A percentile compares a stretch with the other conserved stretches of the same genome.
Conservation (phyloP, 2,797 vertebrate genomes). For the Leucoraja ocellata region DNA sequence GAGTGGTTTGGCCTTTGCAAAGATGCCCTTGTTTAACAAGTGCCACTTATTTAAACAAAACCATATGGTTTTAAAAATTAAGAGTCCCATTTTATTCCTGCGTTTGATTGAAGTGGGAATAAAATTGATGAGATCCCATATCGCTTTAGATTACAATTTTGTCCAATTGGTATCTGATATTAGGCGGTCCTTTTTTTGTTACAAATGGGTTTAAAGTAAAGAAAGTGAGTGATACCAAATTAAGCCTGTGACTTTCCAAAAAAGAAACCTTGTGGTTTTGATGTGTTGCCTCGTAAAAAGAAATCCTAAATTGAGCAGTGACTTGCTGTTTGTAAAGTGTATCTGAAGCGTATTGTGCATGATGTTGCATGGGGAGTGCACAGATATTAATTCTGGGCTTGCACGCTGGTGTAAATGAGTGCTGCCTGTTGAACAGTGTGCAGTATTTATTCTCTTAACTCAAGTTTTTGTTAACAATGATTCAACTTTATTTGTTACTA, state of each 20-base stretch:
- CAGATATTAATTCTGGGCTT: constrained; percentile 35
- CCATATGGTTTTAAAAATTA: constrained; percentile 1
- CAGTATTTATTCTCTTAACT: constrained; percentile 36
- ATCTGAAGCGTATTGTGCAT: constrained; percentile 25
- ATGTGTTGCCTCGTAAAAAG: constrained; percentile 35
- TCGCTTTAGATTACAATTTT: constrained; percentile 19
- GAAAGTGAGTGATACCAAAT: background rate
- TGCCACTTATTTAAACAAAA: constrained; percentile 19
- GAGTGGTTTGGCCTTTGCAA: constrained; percentile 19
- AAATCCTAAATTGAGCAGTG: constrained; percentile 25
- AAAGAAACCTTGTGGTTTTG: constrained; percentile 21
- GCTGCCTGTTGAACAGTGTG: constrained; percentile 32
- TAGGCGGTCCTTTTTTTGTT: background rate
- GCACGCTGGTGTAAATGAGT: constrained; percentile 33
- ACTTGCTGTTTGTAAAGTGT: constrained; percentile 36
- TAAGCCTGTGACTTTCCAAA: constrained; percentile 33
- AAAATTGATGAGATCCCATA: constrained; percentile 14
- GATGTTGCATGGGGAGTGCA: constrained; percentile 34
- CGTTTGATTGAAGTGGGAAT: background rate
- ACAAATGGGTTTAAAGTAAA: background rate
- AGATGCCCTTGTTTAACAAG: constrained; percentile 35
- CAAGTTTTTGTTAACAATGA: constrained; percentile 36
- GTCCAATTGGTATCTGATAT: background rate
- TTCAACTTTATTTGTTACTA: constrained; percentile 35
- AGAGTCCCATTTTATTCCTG: constrained; percentile 21